Conservation (phyloP, 2,888 invertebrate genomes). For the Drosophila neotestacea region DNA sequence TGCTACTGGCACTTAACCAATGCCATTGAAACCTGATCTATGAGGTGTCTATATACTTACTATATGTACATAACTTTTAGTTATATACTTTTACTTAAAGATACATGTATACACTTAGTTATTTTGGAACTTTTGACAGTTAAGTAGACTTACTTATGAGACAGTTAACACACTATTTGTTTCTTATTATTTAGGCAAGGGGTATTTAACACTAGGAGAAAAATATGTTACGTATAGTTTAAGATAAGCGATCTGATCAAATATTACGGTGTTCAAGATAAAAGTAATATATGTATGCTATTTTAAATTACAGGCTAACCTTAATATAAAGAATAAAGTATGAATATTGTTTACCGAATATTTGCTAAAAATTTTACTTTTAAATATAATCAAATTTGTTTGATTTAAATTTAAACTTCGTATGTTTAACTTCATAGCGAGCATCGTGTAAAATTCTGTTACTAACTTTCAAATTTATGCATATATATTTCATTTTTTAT, state of each 20-base stretch:
- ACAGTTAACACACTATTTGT: conserved; percentile 1
- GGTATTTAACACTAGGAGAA: background rate
- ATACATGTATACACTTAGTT: background rate
- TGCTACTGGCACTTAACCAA: conserved; percentile 30
- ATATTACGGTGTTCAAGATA: background rate
- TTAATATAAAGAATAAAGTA: background rate
- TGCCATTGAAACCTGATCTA: conserved; percentile 51
- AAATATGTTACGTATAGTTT: conserved; percentile 1
- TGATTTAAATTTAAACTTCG: background rate
- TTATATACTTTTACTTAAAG: conserved; percentile 7
- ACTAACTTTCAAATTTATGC: background rate
- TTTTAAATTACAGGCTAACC: background rate
- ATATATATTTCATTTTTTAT: too few species aligned
- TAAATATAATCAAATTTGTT: background rate
- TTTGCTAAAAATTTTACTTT: background rate
- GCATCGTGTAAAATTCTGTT: background rate
- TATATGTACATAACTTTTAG: background rate
- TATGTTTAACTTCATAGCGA: background rate
- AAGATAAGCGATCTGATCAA: conserved; percentile 28
- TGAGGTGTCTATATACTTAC: conserved; percentile 1
- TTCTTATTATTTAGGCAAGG: conserved; percentile 1
- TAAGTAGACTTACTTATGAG: background rate
- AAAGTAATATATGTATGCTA: too few species aligned
- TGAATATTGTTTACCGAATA: background rate
- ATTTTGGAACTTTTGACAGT: conserved; percentile 24